Percentiles rank a stretch among this genome's conserved stretches.
Evolutionary conservation across 2,797 vertebrate species (phyloP).

Genomic region (Sebastes iracundus): DNA sequence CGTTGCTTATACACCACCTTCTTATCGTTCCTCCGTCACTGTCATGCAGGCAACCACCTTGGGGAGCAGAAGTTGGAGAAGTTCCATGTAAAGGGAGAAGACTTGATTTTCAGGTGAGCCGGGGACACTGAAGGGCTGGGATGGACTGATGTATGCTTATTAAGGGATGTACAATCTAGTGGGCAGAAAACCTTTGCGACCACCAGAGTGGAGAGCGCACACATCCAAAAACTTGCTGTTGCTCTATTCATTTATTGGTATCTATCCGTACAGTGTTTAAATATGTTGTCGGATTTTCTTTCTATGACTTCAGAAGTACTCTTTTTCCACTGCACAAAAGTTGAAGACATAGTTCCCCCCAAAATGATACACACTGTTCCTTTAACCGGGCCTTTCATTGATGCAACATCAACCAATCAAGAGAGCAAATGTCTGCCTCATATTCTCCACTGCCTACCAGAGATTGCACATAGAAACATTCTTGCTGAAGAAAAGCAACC

Average conservation of each 20-base stretch:
- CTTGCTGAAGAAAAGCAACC: not conserved
- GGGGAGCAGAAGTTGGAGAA: slow-evolving; percentile 2
- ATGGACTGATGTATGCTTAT: not conserved
- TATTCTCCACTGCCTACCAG: not conserved
- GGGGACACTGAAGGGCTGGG: not conserved
- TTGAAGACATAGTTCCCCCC: not conserved
- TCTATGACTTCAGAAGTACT: not conserved
- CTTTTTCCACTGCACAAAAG: not conserved
- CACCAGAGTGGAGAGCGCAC: not conserved
- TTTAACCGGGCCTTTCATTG: not conserved
- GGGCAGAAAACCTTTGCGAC: not conserved
- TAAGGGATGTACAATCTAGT: not conserved
- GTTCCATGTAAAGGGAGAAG: not conserved
- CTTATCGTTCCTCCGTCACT: slow-evolving; percentile 1
- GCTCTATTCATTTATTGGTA: not conserved
- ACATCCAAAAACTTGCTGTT: not conserved
- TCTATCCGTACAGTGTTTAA: not conserved
- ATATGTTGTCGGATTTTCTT: not conserved
- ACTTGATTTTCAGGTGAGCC: slow-evolving; percentile 17
- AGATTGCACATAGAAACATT: not conserved
- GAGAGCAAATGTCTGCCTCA: not conserved
- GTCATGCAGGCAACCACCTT: not conserved
- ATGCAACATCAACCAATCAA: not conserved
- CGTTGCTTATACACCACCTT: slow-evolving; percentile 11
- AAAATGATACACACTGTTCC: not conserved